Evolutionary conservation across 2,113 vertebrate genomes (phyloP).

Genomic region (Cyprinodon variegatus): DNA sequence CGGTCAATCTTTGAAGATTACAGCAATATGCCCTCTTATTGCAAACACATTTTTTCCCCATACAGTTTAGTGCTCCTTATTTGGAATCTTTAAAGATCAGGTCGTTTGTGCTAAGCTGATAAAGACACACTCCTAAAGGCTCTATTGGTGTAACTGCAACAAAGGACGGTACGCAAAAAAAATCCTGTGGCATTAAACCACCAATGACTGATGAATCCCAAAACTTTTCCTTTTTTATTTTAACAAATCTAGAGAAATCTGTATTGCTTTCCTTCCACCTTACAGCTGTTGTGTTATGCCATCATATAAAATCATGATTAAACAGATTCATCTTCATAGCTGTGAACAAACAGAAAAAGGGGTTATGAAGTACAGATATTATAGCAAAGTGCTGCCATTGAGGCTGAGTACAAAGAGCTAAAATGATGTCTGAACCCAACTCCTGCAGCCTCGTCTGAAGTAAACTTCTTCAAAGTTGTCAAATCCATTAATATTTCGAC

Average conservation of each 20-base stretch:
- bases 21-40: too few relatives aligned
- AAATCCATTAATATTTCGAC: conserved; percentile 35
- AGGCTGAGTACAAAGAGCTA: neutral
- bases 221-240: neutral
- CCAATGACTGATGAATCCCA: neutral
- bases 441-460: conserved; percentile 1
- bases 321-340: neutral
- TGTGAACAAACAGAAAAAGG: neutral
- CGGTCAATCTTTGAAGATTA: too few relatives aligned
- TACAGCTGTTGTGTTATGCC: neutral
- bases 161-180: neutral
- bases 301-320: neutral
- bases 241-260: neutral
- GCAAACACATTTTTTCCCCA: too few relatives aligned
- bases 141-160: neutral
- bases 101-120: neutral
- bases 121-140: neutral
- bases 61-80: too few relatives aligned
- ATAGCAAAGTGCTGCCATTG: neutral
- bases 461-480: conserved; percentile 25
- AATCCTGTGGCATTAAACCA: neutral
- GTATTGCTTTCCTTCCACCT: neutral
- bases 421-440: conserved; percentile 1
- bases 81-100: too few relatives aligned
- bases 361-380: neutral